Evolutionary conservation across 2,113 vertebrate genomes (phyloP).

Genomic region (Gasterosteus aculeatus): DNA sequence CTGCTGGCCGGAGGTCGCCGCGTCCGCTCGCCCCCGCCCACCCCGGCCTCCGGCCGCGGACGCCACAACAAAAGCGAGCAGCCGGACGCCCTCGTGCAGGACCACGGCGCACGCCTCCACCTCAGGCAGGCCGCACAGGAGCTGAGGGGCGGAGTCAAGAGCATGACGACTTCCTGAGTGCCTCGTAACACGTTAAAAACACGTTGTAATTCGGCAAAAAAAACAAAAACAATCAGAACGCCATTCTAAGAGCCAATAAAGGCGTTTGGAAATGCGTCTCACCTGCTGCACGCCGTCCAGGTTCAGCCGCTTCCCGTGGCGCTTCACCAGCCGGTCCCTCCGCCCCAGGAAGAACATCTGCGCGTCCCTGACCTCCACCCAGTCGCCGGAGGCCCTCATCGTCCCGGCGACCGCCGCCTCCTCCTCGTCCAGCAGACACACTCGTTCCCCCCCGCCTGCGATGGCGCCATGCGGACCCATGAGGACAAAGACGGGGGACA

Average conservation of each 20-base stretch:
- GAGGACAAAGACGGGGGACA: too few relatives aligned
- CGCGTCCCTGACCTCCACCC: constrained; percentile 81
- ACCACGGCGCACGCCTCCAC: constrained; percentile 87
- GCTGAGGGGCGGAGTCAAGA: constrained; percentile 67
- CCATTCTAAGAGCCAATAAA: neutral
- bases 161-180: too few relatives aligned
- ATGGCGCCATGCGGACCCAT: neutral
- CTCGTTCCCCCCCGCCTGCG: constrained; percentile 87
- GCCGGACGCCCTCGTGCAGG: constrained; percentile 80
- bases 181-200: too few relatives aligned
- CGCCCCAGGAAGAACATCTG: constrained; percentile 89
- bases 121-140: constrained; percentile 80
- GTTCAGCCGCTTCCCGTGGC: constrained; percentile 89
- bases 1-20: neutral
- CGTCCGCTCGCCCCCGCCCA: neutral
- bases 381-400: constrained; percentile 93
- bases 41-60: constrained; percentile 52
- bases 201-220: too few relatives aligned
- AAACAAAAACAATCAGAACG: too few relatives aligned
- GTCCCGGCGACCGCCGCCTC: constrained; percentile 76
- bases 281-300: constrained; percentile 88
- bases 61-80: constrained; percentile 88
- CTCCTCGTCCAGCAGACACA: constrained; percentile 92
- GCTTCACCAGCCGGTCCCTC: constrained; percentile 91
- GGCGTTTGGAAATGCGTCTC: neutral